Evolutionary conservation across 2,113 vertebrate species (phyloP).

Genomic region (Clarias macrocephalus): DNA sequence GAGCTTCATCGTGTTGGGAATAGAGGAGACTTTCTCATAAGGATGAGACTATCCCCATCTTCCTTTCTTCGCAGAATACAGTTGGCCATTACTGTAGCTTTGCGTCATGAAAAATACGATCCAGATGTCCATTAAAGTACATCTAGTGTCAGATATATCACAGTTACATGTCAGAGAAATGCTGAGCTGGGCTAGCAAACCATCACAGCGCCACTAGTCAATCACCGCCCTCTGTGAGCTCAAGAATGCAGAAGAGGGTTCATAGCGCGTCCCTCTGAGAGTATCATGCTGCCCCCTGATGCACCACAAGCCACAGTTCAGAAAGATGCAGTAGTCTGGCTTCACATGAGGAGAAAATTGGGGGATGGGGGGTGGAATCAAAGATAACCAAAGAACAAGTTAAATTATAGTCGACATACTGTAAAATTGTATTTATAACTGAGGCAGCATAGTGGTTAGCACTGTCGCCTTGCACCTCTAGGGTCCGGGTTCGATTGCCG

Average conservation of each 20-base stretch:
- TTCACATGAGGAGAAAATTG: neutral
- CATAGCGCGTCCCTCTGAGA: neutral
- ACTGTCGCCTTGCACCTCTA: too few relatives aligned
- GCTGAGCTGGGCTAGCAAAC: neutral
- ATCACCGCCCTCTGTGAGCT: neutral
- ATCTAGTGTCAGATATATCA: neutral
- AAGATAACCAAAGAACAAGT: neutral
- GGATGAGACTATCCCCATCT: neutral
- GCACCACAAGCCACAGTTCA: neutral
- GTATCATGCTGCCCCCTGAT: neutral
- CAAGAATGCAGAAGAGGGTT: neutral
- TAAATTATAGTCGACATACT: neutral
- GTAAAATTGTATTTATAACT: neutral
- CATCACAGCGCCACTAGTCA: neutral
- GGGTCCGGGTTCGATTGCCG: too few relatives aligned
- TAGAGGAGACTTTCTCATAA: neutral
- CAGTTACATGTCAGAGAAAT: neutral
- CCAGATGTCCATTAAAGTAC: neutral
- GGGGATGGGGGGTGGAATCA: neutral
- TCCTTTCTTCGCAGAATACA: neutral
- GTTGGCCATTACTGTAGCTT: neutral
- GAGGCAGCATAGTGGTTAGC: neutral
- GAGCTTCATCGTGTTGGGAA: neutral
- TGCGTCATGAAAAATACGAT: neutral
- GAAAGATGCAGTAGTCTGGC: neutral